Evolutionary conservation across 2,113 vertebrate species (phyloP).

Genomic region (Podarcis cretensis): DNA sequence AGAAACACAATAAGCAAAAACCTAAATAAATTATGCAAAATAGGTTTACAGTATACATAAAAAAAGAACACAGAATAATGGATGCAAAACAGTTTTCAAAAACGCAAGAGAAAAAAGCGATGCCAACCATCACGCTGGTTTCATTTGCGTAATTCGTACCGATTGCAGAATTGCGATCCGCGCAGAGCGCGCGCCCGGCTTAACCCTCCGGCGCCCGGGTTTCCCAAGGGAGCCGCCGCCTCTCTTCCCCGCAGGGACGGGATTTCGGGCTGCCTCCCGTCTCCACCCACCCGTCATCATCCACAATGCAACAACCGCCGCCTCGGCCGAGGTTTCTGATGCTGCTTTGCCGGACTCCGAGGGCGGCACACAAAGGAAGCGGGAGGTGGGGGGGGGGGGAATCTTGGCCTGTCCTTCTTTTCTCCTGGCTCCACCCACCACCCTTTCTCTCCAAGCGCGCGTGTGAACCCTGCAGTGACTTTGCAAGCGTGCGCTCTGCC

Average conservation of each 20-base stretch:
- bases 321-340: background rate
- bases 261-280: background rate
- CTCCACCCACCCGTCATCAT: background rate
- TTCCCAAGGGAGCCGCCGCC: background rate
- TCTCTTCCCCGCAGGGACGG: background rate
- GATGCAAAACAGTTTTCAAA: background rate
- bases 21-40: background rate
- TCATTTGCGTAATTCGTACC: background rate
- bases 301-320: background rate
- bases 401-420: background rate
- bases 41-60: no score
- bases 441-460: background rate
- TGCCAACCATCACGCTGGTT: background rate
- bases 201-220: background rate
- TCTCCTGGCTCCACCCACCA: background rate
- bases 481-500: background rate
- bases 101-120: background rate
- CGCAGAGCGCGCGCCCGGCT: fast-evolving
- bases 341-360: background rate
- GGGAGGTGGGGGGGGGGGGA: background rate
- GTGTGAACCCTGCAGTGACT: background rate
- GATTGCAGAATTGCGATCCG: background rate
- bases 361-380: constrained; percentile 13
- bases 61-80: background rate
- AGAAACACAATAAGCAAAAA: background rate